Base-by-base conservation (phyloP, 1,140 invertebrate species). In the Zeugodacus cucurbitae region DNA sequence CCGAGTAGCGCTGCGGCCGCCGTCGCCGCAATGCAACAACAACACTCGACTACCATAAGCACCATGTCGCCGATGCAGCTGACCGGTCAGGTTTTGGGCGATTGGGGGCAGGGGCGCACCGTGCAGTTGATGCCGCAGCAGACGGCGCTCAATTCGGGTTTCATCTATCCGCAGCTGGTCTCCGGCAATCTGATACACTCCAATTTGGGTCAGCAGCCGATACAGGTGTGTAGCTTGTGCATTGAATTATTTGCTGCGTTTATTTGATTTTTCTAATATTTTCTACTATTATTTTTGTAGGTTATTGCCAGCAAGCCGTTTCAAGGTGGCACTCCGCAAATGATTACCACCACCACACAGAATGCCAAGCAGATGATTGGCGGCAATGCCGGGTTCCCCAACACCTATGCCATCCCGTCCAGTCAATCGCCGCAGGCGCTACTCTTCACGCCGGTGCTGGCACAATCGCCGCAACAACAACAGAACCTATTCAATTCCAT, bases 51-150 rank as follows among this genome's bases (percentile, higher is more conserved):
- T 14, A 91, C 91, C 58, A 93, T 94, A 3, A 94, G 94, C 90
- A 94, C 94, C 17, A 93, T 93, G 86, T 94, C 94, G 7, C 94
- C 94, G 0, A 94, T 94, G 90, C 94, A 95, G 88, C 90, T 94
- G 88, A 90, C 93, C 2, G 90, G 92, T 5, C 90, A 92, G 82
- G 90, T 95, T 90, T 93, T 94, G 64, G 94, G 94, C 59, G 95
- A 96, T 58, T 95, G 95, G 94, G 94, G 94, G 54, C 95, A 95
- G 59, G 94, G 95, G 11, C 94, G 95, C 5, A 95, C 95, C 11
- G 94, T 96, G 17, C 97, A 98, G 93, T 96, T 98, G 22, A 97
- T 98, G 89, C 97, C 97, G 91, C 97, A 97, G 89, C 96, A 96
- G 1, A 92, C 97, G 88, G 96, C 97, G 90, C 96, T 96, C 93